phyloP scores from a whole-genome alignment of 1,140 invertebrate genomes.

The Magallana ariakensis region DNA sequence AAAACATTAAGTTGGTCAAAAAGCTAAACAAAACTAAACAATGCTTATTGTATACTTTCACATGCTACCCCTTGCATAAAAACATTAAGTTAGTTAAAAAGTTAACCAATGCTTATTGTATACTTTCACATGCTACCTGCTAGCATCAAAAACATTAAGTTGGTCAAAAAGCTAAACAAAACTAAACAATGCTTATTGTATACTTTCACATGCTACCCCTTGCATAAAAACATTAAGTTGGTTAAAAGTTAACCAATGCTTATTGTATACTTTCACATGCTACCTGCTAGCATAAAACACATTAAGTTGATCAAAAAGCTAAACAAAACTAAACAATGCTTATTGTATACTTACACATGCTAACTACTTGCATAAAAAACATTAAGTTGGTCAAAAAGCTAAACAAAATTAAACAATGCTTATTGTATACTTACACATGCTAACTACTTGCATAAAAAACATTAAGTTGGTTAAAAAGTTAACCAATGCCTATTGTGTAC shows the following conservation, averaged over 20 bases:
- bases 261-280: background rate
- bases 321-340: background rate
- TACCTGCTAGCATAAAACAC: too few species aligned
- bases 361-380: background rate
- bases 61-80: too few species aligned
- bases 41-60: too few species aligned
- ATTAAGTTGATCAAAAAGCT: background rate
- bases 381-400: conserved; percentile 18
- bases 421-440: conserved; percentile 1
- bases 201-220: background rate
- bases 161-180: too few species aligned
- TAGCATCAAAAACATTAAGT: background rate
- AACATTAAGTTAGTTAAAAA: conserved; percentile 20
- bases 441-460: too few species aligned
- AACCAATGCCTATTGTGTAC: conserved; percentile 28
- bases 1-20: too few species aligned
- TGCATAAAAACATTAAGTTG: background rate
- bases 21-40: too few species aligned
- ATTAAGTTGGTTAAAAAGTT: conserved; percentile 20
- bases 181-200: background rate
- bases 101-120: conserved; percentile 11
- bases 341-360: background rate
- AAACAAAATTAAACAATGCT: background rate
- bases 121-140: background rate
- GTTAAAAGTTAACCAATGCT: too few species aligned